Evolutionary conservation across 2,797 vertebrate species (phyloP).

Genomic region (Parambassis ranga): DNA sequence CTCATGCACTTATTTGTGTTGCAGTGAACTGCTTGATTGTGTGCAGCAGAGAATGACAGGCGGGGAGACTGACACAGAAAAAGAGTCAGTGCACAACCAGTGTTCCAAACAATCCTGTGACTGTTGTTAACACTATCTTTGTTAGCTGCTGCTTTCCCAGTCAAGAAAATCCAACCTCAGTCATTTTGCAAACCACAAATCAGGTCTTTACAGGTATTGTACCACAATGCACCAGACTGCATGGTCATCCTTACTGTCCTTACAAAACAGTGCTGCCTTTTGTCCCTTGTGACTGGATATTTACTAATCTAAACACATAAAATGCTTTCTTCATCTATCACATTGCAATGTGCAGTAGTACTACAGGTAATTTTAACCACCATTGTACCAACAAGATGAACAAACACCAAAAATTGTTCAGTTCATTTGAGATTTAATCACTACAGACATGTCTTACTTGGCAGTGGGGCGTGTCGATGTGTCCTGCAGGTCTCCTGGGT

Average conservation of each 20-base stretch:
- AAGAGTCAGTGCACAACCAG: conserved; percentile 10
- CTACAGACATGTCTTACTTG: conserved; percentile 92
- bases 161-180: not conserved
- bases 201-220: too few species aligned
- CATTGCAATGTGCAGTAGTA: too few species aligned
- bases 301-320: too few species aligned
- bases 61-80: conserved; percentile 2
- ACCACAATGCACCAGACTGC: too few species aligned
- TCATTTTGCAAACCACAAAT: not conserved
- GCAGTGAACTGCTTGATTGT: conserved; percentile 51
- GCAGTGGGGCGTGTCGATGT: conserved; percentile 81
- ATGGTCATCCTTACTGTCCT: too few species aligned
- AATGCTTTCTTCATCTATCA: too few species aligned
- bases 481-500: conserved; percentile 95
- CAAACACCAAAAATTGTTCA: not conserved
- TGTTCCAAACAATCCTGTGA: conserved; percentile 2
- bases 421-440: not conserved
- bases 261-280: not conserved
- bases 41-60: conserved; percentile 13
- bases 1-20: conserved; percentile 35
- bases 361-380: too few species aligned
- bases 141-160: not conserved
- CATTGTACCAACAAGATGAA: too few species aligned
- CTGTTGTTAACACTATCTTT: too few species aligned
- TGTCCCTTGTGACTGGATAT: too few species aligned